A percentile compares a stretch with the other conserved stretches of the same genome.
Conservation (phyloP, 2,113 vertebrate genomes). For the Corydoras maculifer region DNA sequence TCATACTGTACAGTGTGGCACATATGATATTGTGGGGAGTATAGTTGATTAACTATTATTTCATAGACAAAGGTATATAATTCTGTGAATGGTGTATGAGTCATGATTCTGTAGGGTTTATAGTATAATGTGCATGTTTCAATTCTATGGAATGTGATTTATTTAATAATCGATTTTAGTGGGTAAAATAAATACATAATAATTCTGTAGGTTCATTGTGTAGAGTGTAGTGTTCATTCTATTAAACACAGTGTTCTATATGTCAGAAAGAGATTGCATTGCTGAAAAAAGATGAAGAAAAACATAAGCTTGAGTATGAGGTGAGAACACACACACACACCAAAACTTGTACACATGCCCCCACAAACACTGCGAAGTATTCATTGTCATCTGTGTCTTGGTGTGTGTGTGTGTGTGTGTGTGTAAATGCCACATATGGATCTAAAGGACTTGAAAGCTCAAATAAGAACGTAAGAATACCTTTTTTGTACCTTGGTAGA, state of each 20-base stretch:
- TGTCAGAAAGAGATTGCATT: slow-evolving; percentile 32
- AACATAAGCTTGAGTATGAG: slow-evolving; percentile 24
- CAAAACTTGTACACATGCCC: not conserved
- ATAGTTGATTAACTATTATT: not conserved
- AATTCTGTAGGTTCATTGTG: not conserved
- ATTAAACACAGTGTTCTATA: not conserved
- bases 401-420: slow-evolving; percentile 15
- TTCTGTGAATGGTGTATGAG: not conserved
- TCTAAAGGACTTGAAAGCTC: slow-evolving; percentile 20
- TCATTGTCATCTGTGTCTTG: not conserved
- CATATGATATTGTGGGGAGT: not conserved
- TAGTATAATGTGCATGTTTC: not conserved
- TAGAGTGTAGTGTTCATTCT: not conserved
- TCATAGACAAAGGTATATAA: not conserved
- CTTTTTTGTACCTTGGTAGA: not conserved
- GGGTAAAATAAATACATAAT: too few relatives aligned
- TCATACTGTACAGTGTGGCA: too few relatives aligned
- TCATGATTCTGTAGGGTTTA: not conserved
- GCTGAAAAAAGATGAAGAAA: slow-evolving; percentile 30
- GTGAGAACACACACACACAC: slow-evolving; percentile 11
- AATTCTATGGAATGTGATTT: not conserved
- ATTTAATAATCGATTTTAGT: too few relatives aligned
- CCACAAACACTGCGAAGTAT: too few relatives aligned
- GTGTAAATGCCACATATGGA: slow-evolving; percentile 19
- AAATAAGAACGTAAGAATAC: slow-evolving; percentile 19